Base-by-base conservation (phyloP, 2,113 vertebrate species). In the Catharus minimus region DNA sequence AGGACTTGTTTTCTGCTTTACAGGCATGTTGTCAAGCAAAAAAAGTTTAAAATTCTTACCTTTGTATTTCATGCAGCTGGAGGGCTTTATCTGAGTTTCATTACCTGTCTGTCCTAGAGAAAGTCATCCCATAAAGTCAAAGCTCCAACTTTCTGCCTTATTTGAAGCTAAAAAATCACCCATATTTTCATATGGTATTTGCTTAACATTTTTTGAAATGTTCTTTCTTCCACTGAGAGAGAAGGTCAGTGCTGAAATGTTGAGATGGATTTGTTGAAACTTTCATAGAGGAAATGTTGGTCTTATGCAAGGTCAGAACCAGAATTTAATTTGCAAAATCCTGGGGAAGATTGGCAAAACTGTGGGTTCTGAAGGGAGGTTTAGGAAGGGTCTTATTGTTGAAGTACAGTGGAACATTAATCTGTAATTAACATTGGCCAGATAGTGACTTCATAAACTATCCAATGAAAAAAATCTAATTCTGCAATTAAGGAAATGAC, bases 181-280 rank as follows among this genome's bases (percentile, higher is more conserved):
- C 39, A 33, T 93, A 81, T 88, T 93, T 94, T 93, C 57, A 53
- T 33, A 30, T 88, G 90, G 26, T 80, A 86, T 94, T 95, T 95
- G 80, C 72, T 95, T 95, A 96, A 95, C 88, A 80, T 88, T 88
- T 89, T 86, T 87, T 82, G 18, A 77, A 82, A 92, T 74, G 68
- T 86, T 91, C 88, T 80, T 80, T 94, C 75, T 80, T 77, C 60
- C 22, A 71, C n/a, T 69, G 82, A 72, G 65, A 80, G 72, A 92
- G 77, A 95, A 95, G 81, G 92, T 92, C 91, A 88, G 69, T 75
- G 28, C 64, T 81, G 93, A 94, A 91, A 83, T 49, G 60, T 62
- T 94, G 82, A 83, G 56, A 90, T 89, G 44, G 79, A 69, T 95
- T 94, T 95, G 52, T 64, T 85, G 68, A 91, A 95, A 77, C 43